These are phyloP conservation scores for Aegotheles bennettii DNA, from an alignment of 2,113 vertebrate species.

Conservation along the genomic window DNA sequence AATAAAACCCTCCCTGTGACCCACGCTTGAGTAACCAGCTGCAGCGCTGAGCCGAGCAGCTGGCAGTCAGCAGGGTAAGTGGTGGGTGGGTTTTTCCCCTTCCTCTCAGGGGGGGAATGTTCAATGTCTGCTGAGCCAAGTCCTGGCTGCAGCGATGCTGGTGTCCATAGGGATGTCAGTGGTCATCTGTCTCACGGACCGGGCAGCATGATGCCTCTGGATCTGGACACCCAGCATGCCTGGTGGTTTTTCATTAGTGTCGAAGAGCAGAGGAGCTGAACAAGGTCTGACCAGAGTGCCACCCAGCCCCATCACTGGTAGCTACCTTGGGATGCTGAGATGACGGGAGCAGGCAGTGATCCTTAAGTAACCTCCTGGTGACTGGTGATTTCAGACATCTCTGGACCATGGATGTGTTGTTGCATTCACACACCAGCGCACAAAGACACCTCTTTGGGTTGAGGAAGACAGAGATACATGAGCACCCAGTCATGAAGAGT, in stretches of 20 bases:
- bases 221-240: accelerated
- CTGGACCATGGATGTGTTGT: background rate
- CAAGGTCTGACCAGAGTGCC: background rate
- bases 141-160: background rate
- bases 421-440: accelerated
- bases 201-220: accelerated
- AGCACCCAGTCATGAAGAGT: background rate
- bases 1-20: background rate
- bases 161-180: background rate
- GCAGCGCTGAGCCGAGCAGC: background rate
- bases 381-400: background rate
- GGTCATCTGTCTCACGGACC: background rate
- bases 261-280: background rate
- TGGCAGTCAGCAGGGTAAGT: background rate
- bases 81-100: background rate
- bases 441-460: background rate
- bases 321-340: background rate
- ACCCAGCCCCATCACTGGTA: background rate
- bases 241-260: accelerated
- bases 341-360: accelerated
- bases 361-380: background rate
- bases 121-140: background rate
- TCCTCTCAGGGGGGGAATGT: background rate
- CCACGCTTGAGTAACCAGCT: accelerated
- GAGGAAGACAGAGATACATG: background rate